A percentile compares a stretch with the other conserved stretches of the same genome.
Conservation (phyloP, 2,888 invertebrate genomes). For the Campaea margaritaria region DNA sequence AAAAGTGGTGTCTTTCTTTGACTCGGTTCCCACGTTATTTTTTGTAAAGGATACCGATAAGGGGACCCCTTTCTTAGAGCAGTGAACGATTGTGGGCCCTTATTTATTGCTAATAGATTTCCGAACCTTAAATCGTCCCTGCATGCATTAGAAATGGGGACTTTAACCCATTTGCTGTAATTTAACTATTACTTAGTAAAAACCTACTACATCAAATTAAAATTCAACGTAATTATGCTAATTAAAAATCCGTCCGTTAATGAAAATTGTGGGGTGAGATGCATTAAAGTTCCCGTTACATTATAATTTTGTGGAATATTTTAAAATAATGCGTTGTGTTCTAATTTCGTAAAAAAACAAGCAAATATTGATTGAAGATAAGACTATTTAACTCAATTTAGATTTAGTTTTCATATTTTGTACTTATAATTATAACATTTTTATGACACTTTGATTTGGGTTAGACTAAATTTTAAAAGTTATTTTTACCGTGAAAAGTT, state of each 20-base stretch:
- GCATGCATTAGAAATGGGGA: constrained; percentile 70
- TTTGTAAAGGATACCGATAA: constrained; percentile 79
- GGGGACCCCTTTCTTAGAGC: constrained; percentile 82
- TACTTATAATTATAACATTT: too few species aligned
- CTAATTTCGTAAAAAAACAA: too few species aligned
- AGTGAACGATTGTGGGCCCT: constrained; percentile 75
- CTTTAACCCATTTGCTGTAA: constrained; percentile 55
- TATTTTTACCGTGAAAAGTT: too few species aligned
- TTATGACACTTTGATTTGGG: too few species aligned
- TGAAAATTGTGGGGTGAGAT: background rate
- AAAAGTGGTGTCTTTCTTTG: constrained; percentile 76
- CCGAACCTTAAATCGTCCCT: constrained; percentile 69
- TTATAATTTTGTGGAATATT: constrained; percentile 1
- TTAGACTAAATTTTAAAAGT: too few species aligned
- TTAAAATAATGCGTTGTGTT: background rate
- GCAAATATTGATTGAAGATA: too few species aligned
- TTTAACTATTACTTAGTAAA: constrained; percentile 46
- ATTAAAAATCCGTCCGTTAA: background rate
- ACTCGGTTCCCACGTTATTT: constrained; percentile 82
- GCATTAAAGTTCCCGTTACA: background rate
- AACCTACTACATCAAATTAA: constrained; percentile 18
- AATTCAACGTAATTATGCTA: constrained; percentile 2
- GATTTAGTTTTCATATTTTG: too few species aligned
- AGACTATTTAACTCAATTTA: too few species aligned
- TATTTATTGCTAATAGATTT: constrained; percentile 83